Evolutionary conservation across 2,797 vertebrate genomes (phyloP).

Genomic region (Darevskia mixta): DNA sequence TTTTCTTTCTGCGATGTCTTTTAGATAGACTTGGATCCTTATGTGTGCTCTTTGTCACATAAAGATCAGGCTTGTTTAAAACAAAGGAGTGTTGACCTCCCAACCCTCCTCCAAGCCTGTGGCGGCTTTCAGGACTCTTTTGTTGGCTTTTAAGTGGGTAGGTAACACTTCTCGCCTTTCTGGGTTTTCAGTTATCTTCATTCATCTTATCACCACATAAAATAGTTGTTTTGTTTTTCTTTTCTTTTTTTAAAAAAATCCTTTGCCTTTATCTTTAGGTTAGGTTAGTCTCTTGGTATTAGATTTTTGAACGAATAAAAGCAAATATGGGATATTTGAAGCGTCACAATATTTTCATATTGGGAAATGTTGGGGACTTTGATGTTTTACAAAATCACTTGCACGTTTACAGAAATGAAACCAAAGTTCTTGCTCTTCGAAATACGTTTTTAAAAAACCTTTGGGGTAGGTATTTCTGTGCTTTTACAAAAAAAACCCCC

Average conservation of each 20-base stretch:
- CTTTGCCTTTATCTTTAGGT: constrained; percentile 22
- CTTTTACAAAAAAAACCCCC: no score
- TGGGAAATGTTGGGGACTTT: neutral
- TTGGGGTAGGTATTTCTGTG: no score
- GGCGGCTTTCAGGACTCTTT: constrained; percentile 22
- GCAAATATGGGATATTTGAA: neutral
- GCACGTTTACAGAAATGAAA: neutral
- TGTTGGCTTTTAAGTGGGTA: constrained; percentile 17
- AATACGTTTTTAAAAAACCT: neutral
- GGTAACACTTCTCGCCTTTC: constrained; percentile 8
- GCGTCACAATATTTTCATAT: neutral
- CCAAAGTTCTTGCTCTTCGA: neutral
- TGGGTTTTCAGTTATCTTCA: neutral
- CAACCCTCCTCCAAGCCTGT: neutral
- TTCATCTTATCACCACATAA: constrained; percentile 20
- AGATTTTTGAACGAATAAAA: constrained; percentile 5
- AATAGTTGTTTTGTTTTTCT: neutral
- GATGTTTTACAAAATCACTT: neutral
- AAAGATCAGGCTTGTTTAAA: constrained; percentile 22
- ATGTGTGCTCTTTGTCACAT: neutral
- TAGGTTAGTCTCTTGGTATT: neutral
- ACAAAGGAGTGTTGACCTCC: constrained; percentile 25
- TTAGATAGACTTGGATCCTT: neutral
- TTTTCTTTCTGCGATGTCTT: constrained; percentile 2
- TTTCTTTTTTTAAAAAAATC: constrained; percentile 4